Base-by-base conservation (phyloP, 1,140 invertebrate genomes). In the Liolophura sinensis region DNA sequence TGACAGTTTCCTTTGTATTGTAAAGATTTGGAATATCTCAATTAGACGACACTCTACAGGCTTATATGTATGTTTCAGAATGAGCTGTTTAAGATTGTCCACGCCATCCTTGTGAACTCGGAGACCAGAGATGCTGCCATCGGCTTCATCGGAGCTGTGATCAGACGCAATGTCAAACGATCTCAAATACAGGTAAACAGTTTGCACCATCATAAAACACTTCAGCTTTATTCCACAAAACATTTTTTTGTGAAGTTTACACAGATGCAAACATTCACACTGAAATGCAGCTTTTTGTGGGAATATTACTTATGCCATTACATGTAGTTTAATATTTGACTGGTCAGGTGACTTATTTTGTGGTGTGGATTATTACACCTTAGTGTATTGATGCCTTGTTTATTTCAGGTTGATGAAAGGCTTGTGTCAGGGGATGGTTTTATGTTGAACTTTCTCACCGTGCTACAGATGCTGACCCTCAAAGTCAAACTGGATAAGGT, bases 371-470 rank as follows among this genome's bases (percentile, higher is more conserved):
- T 27, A 22, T 56, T n/a, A 20, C 22, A n/a, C 15, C 25, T 15
- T 15, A 12, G 18, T 56, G 20, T 20, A 6, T 14, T 61, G n/a
- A 47, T 54, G 61, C 20, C 68, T 56, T 56, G 55, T 52, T 55
- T 47, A 15, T 67, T 71, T 18, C 91, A 95, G 82, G 91, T 90
- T 47, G 94, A 97, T 80, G 93, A 95, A 75, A 88, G 91, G 70
- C 85, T 90, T 0, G 87, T 96, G 0, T 92, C 93, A 46, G 91
- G 92, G 15, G 95, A 98, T 84, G 95, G 96, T 1, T 96, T 96
- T 78, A 95, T 97, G 91, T 83, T 98, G 47, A 98, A 98, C 86
- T 82, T 98, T 6, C 87, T 97, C 64, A 92, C 92, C 54, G 92
- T 97, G 16, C 82, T 99, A 59, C 95, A 98, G 82, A 89, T 92